Evolutionary conservation across 2,113 vertebrate genomes (phyloP).

Genomic region (Stigmatopora nigra): DNA sequence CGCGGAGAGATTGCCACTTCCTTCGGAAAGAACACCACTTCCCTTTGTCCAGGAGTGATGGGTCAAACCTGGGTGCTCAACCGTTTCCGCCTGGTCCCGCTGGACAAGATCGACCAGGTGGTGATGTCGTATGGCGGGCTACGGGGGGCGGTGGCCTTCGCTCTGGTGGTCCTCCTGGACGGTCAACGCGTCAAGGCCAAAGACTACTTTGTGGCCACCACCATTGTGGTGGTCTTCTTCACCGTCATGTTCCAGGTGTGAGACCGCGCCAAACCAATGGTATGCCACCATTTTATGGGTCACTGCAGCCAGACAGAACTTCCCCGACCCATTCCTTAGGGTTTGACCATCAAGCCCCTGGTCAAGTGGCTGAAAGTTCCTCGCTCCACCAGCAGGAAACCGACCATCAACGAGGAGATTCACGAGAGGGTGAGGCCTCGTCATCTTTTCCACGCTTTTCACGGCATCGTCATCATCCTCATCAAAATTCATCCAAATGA

Average conservation of each 20-base stretch:
- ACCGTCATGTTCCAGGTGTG: conserved; percentile 91
- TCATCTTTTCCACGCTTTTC: neutral
- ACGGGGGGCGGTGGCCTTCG: conserved; percentile 90
- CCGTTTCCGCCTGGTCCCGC: conserved; percentile 84
- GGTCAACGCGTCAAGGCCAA: conserved; percentile 82
- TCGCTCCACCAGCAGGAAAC: conserved; percentile 86
- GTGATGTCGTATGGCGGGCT: conserved; percentile 97
- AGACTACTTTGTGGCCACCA: conserved; percentile 93
- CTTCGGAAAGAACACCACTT: no score
- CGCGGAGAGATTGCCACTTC: no score
- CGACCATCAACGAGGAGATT: conserved; percentile 92
- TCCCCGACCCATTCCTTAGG: conserved; percentile 58
- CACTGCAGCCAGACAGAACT: no score
- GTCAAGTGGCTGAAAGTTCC: conserved; percentile 96
- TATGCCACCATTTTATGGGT: no score
- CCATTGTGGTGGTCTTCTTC: conserved; percentile 95
- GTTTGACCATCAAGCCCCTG: conserved; percentile 93
- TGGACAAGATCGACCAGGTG: conserved; percentile 95
- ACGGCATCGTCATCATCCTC: no score
- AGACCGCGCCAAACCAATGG: no score
- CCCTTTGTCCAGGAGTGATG: conserved; percentile 75
- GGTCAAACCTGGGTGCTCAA: conserved; percentile 90
- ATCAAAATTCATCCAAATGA: no score
- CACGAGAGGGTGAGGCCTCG: conserved; percentile 80
- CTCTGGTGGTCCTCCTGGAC: conserved; percentile 87